Evolutionary conservation across 2,888 invertebrate species (phyloP).

Genomic region (Mythimna albipuncta): DNA sequence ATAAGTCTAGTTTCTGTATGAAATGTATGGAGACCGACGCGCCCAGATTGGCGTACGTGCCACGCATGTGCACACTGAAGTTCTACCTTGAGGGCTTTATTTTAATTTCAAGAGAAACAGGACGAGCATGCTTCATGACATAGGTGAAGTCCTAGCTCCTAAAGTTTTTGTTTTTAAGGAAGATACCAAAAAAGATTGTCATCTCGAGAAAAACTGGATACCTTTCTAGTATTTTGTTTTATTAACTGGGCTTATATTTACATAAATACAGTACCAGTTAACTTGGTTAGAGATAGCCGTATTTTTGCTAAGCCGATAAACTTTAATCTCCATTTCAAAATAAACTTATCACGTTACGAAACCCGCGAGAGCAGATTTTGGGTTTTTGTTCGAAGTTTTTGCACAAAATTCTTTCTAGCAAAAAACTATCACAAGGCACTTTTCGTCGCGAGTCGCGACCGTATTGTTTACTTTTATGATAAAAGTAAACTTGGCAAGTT

Average conservation of each 20-base stretch:
- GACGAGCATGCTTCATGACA: too few relatives aligned
- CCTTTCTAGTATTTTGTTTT: neutral
- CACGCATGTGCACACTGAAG: too few relatives aligned
- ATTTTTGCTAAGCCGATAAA: constrained; percentile 72
- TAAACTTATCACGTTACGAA: constrained; percentile 87
- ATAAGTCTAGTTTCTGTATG: too few relatives aligned
- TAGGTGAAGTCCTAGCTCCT: too few relatives aligned
- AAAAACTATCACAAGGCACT: constrained; percentile 76
- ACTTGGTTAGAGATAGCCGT: constrained; percentile 6
- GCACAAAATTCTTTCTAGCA: constrained; percentile 80
- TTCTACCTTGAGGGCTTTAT: too few relatives aligned
- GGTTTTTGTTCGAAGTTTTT: constrained; percentile 85
- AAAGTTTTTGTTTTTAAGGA: too few relatives aligned
- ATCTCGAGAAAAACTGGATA: too few relatives aligned
- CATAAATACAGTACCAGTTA: neutral
- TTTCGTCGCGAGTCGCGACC: constrained; percentile 73
- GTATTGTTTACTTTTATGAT: constrained; percentile 86
- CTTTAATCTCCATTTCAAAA: constrained; percentile 83
- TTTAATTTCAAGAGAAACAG: too few relatives aligned
- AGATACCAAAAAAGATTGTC: too few relatives aligned
- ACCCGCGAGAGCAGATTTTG: constrained; percentile 77
- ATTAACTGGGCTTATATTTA: neutral
- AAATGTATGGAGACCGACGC: too few relatives aligned
- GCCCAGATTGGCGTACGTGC: too few relatives aligned
- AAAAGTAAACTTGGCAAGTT: constrained; percentile 77